Evolutionary conservation across 92 coral and sea anemone species (phyloP), one percentile per base, ranked within the genome.

Genomic region (Porites evermanni): DNA sequence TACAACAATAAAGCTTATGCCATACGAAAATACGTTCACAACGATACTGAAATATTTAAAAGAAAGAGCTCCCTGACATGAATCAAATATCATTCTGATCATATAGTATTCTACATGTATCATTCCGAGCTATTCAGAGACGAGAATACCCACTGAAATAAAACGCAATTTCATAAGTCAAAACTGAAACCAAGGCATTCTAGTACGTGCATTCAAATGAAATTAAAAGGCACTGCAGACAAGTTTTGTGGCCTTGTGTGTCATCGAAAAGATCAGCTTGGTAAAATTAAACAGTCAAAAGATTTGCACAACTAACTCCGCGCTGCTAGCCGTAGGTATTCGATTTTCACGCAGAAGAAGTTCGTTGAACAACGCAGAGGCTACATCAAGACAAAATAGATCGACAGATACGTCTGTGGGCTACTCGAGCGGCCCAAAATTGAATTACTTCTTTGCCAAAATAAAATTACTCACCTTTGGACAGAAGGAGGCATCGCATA

Each of bases 381-480:
- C 50, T 65, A 19, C 20, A 71, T 12, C 44, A 12, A 64, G 59
- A 65, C 60, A 50, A 10, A 8, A n/a, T 6, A 21, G 6, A 14
- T 8, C 4, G 19, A 21, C 20, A 47, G 7, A 53, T 50, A 44
- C 19, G 14, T 13, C 20, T 60, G 6, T 44, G 51, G 65, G 53
- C 59, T 51, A 14, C 26, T 79, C 60, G 17, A 77, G n/a, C 16
- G 18, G 72, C 53, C 50, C 44, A 64, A 64, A 79, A 64, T 38
- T 38, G 5, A 38, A 38, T 65, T 23, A 64, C 17, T 20, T 38
- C 6, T 38, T 38, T 3, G 47, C 47, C 47, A 38, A 38, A 4
- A 44, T 7, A 47, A 79, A 65, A 70, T 50, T 65, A 32, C 83
- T 79, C 72, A 79, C 83, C 83, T 79, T 21, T 20, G 19, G 29